A percentile compares a stretch with the other conserved stretches of the same genome.
Conservation (phyloP, 2,797 vertebrate species). For the Odontamblyopus rebecca region DNA sequence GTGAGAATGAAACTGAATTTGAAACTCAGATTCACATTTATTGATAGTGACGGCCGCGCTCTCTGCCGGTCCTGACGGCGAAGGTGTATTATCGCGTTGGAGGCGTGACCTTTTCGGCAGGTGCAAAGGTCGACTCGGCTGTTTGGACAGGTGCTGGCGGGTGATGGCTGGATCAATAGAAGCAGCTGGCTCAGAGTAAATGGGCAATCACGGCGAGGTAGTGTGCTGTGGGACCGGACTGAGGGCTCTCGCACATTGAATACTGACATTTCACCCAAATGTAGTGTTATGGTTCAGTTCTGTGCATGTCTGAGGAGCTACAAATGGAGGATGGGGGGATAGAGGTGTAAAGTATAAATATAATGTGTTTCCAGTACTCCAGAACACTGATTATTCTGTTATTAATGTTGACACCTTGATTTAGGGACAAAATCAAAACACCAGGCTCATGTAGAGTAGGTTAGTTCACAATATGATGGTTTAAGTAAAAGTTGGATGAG, state of each 20-base stretch:
- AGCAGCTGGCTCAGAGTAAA: background rate
- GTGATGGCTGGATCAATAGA: background rate
- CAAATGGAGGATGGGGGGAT: no score
- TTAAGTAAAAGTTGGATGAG: no score
- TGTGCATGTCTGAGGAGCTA: no score
- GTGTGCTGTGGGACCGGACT: background rate
- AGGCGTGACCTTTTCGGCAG: background rate
- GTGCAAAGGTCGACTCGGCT: background rate
- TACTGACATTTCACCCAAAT: background rate
- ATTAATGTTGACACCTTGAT: no score
- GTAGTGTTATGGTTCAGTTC: background rate
- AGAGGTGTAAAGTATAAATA: no score
- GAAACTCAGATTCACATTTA: background rate
- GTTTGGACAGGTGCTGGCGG: slow-evolving; percentile 1
- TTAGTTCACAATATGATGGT: no score
- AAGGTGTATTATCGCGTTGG: background rate
- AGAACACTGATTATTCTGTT: no score
- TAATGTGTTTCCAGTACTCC: no score
- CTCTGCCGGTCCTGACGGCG: background rate
- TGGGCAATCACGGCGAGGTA: background rate
- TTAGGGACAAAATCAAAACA: no score
- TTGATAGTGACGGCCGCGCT: background rate
- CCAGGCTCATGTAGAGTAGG: no score
- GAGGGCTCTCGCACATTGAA: no score
- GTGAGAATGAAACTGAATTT: background rate